Conservation (phyloP, 2,888 invertebrate genomes). For the Apamea epomidion region DNA sequence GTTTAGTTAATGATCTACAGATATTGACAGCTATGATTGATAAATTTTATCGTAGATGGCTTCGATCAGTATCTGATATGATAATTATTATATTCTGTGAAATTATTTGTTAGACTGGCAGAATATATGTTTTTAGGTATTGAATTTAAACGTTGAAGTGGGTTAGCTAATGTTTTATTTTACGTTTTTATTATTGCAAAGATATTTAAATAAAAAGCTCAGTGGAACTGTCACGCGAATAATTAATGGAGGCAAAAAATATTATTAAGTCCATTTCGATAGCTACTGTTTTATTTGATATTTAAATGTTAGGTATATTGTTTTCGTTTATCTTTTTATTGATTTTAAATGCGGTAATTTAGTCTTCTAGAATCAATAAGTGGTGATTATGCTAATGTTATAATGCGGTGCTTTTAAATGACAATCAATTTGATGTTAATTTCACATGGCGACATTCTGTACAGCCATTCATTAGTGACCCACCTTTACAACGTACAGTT, state of each 20-base stretch:
- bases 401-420: slow-evolving; percentile 40
- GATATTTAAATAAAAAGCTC: not conserved
- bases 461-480: slow-evolving; percentile 31
- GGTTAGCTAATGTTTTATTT: not conserved
- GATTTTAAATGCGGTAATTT: slow-evolving; percentile 27
- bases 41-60: slow-evolving; percentile 54
- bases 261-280: not conserved
- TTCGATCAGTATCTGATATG: slow-evolving; percentile 39
- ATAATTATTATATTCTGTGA: slow-evolving; percentile 21
- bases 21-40: slow-evolving; percentile 58
- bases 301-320: slow-evolving; percentile 44
- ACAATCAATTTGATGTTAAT: slow-evolving; percentile 47
- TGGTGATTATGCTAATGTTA: slow-evolving; percentile 47
- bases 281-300: slow-evolving; percentile 44
- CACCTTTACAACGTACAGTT: slow-evolving; percentile 4
- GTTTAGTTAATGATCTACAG: slow-evolving; percentile 63
- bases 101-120: slow-evolving; percentile 11
- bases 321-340: slow-evolving; percentile 50
- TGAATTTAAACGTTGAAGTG: not conserved
- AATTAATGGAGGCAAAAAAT: slow-evolving; percentile 29
- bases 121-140: not conserved
- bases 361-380: slow-evolving; percentile 40
- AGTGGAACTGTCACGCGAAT: not conserved
- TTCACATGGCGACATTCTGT: slow-evolving; percentile 18
- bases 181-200: not conserved